These are phyloP conservation scores for Lytechinus pictus DNA, from an alignment of 35 echinoderm and acorn worm species.

Conservation along the genomic window DNA sequence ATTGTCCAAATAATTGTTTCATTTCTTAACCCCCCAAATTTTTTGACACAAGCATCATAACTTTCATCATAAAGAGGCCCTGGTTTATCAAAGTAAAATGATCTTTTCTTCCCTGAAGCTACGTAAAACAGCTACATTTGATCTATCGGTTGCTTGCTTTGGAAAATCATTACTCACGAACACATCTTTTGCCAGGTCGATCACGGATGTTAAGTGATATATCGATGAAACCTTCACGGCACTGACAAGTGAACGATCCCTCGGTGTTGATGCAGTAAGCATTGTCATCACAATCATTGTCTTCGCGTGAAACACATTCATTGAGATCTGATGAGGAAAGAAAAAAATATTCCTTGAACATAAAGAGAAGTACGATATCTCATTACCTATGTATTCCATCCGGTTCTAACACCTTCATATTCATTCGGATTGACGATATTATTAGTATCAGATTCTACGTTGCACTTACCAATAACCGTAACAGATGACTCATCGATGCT, in stretches of 20 bases:
- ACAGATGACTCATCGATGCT: slow-evolving; percentile 39
- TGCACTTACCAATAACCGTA: background rate
- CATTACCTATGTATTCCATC: too few relatives aligned
- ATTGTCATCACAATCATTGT: slow-evolving; percentile 58
- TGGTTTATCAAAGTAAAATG: too few relatives aligned
- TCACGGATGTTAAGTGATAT: background rate
- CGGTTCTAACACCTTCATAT: too few relatives aligned
- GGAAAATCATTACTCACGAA: slow-evolving; percentile 21
- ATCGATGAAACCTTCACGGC: slow-evolving; percentile 51
- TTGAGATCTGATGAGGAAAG: slow-evolving; percentile 40
- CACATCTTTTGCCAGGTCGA: slow-evolving; percentile 53
- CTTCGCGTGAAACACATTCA: slow-evolving; percentile 51
- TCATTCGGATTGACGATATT: background rate
- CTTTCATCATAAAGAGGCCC: too few relatives aligned
- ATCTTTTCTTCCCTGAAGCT: too few relatives aligned
- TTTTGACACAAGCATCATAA: too few relatives aligned
- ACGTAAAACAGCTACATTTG: too few relatives aligned
- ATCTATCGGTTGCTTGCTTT: too few relatives aligned
- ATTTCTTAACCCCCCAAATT: too few relatives aligned
- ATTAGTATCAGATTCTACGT: background rate
- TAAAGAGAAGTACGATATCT: too few relatives aligned
- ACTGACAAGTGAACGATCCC: slow-evolving; percentile 66
- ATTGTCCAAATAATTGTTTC: too few relatives aligned
- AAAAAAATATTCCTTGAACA: too few relatives aligned
- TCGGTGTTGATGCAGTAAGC: slow-evolving; percentile 61